Evolutionary conservation across 92 coral and sea anemone genomes (phyloP), one percentile per base, ranked within the genome.

Genomic region (Porites divaricata): DNA sequence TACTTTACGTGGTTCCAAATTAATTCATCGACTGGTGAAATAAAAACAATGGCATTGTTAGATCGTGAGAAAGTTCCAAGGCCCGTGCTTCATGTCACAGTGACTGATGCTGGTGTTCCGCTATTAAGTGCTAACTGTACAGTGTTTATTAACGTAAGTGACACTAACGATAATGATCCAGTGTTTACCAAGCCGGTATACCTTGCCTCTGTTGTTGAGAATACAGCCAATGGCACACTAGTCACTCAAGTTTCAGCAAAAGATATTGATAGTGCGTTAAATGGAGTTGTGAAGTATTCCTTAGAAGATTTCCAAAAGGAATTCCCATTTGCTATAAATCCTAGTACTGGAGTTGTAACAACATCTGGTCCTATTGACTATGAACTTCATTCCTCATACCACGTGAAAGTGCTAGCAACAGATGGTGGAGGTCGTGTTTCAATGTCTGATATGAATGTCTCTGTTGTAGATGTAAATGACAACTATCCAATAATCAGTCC

Each of bases 151-250:
- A 89, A 93, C 54, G 85, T 97, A 51, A 89, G 84, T 67, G 98
- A 97, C 77, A 79, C 84, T 49, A 97, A 97, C 70, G 99, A 97
- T 77, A 97, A 97, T 88, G 82, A 86, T 64, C 99, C 99, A 62
- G 58, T 65, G 77, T 97, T 97, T 81, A 91, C 87, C 76, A 90
- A 83, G 68, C 76, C 73, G 71, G 57, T 79, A 14, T 97, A 97
- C 79, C 53, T 67, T 79, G 90, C 90, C 28, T 62, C 76, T 9
- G 90, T 97, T 35, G 49, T 50, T 61, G 99, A 97, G 81, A 93
- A 93, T 77, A 70, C 88, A 17, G 80, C 86, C 9, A 80, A 83
- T 53, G 88, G 90, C 9, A 85, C 78, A 6, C 11, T 2, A 52
- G 93, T 97, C 54, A 49, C 80, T 2, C 93, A 89, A 65, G 93